Conservation (phyloP, 1,140 invertebrate genomes). For the Tetramorium alpestre region DNA sequence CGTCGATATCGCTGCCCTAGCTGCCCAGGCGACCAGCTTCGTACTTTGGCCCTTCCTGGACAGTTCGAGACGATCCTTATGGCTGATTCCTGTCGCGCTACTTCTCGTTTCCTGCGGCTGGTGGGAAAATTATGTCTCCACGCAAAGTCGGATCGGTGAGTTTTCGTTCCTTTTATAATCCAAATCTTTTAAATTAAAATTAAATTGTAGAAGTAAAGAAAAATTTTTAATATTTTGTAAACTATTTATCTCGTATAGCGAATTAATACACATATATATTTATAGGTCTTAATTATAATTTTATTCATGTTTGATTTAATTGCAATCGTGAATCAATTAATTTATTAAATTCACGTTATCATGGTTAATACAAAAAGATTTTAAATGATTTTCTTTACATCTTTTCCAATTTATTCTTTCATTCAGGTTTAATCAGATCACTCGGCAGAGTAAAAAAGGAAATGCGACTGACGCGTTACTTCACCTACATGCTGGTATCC, state of each 20-base stretch:
- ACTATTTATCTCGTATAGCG: not conserved
- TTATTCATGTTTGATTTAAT: not conserved
- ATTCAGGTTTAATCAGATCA: constrained; percentile 91
- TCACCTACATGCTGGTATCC: constrained; percentile 95
- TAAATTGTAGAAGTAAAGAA: not conserved
- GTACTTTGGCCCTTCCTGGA: constrained; percentile 95
- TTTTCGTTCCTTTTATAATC: not conserved
- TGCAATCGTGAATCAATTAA: not conserved
- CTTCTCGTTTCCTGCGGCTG: constrained; percentile 95
- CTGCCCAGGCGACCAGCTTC: constrained; percentile 95
- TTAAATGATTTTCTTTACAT: constrained; percentile 10
- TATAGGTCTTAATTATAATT: not conserved
- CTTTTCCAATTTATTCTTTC: constrained; percentile 39
- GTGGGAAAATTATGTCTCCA: constrained; percentile 98
- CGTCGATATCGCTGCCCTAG: constrained; percentile 93
- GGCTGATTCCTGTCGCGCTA: constrained; percentile 94
- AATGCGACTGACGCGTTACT: constrained; percentile 93
- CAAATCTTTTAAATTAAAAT: not conserved
- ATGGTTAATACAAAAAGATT: not conserved
- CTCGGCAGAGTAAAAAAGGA: constrained; percentile 93
- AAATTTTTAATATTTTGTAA: not conserved
- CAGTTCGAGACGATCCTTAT: constrained; percentile 89
- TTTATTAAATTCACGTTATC: not conserved
- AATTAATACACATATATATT: not conserved
- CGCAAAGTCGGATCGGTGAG: constrained; percentile 91